phyloP scores from a whole-genome alignment of 2,888 invertebrate genomes.

The Chloroclysta siterata region DNA sequence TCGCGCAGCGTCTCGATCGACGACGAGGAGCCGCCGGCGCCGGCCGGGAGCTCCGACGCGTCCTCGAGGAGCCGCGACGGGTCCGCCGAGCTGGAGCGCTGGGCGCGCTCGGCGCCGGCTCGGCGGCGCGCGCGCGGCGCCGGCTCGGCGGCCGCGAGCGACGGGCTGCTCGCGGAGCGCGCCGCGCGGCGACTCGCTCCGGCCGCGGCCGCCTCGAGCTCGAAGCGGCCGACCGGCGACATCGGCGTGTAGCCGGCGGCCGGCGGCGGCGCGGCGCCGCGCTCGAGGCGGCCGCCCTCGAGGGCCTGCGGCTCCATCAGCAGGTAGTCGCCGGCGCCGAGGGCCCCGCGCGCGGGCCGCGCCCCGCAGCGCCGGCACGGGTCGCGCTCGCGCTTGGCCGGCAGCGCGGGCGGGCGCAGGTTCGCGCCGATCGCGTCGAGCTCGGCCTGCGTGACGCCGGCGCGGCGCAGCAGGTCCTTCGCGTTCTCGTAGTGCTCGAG shows the following conservation, averaged over 20 bases:
- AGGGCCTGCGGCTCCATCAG: slow-evolving; percentile 87
- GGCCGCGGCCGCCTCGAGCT: slow-evolving; percentile 69
- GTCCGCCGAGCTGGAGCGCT: slow-evolving; percentile 90
- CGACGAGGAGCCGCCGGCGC: slow-evolving; percentile 74
- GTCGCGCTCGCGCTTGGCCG: slow-evolving; percentile 49
- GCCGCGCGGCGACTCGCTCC: slow-evolving; percentile 72
- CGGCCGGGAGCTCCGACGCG: slow-evolving; percentile 81
- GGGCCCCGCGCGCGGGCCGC: slow-evolving; percentile 50
- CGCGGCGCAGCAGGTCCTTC: slow-evolving; percentile 86
- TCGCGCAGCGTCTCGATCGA: slow-evolving; percentile 80
- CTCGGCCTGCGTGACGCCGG: slow-evolving; percentile 83
- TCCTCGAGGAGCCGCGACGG: slow-evolving; percentile 88
- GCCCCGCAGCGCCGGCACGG: slow-evolving; percentile 88
- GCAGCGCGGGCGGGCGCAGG: slow-evolving; percentile 57
- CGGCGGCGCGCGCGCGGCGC: slow-evolving; percentile 35
- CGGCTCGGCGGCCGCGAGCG: slow-evolving; percentile 77
- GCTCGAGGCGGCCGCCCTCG: slow-evolving; percentile 56
- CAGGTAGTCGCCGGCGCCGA: slow-evolving; percentile 85
- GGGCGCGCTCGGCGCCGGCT: slow-evolving; percentile 62
- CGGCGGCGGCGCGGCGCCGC: slow-evolving; percentile 49
- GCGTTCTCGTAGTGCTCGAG: slow-evolving; percentile 92
- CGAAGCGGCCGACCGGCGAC: slow-evolving; percentile 86
- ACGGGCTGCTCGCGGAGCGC: slow-evolving; percentile 89
- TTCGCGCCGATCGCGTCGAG: slow-evolving; percentile 72
- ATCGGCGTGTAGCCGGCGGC: slow-evolving; percentile 88